These are phyloP conservation scores for Phrynocephalus vlangalii DNA, from an alignment of 2,797 vertebrate genomes.

Conservation along the genomic window DNA sequence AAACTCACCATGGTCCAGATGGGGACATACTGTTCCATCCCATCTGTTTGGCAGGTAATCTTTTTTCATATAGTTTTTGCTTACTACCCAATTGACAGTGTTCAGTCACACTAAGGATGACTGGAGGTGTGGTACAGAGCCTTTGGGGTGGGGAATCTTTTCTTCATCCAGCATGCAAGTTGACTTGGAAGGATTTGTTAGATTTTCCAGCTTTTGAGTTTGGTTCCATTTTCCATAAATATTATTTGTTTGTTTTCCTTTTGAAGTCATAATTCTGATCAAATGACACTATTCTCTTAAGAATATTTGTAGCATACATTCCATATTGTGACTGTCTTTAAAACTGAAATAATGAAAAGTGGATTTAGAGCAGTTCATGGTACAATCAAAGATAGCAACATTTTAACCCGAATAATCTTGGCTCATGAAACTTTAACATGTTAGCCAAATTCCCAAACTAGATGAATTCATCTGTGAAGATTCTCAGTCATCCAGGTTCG, in stretches of 20 bases:
- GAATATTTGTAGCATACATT: neutral
- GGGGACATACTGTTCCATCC: neutral
- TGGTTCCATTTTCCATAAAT: neutral
- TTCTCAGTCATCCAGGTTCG: too few species aligned
- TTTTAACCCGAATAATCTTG: conserved; percentile 2
- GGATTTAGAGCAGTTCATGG: neutral
- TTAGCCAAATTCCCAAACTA: neutral
- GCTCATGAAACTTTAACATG: neutral
- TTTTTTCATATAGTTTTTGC: neutral
- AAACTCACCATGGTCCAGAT: neutral
- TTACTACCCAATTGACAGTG: neutral
- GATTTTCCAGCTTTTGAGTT: neutral
- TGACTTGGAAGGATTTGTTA: conserved; percentile 1
- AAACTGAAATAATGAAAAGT: conserved; percentile 2
- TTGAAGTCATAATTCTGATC: conserved; percentile 5
- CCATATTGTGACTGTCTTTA: neutral
- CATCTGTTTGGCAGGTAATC: neutral
- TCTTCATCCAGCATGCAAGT: neutral
- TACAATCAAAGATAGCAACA: conserved; percentile 21
- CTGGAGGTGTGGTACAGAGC: neutral
- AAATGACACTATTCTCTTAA: neutral
- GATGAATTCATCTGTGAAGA: neutral
- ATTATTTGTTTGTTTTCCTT: neutral
- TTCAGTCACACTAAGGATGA: neutral
- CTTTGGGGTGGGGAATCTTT: neutral